Evolutionary conservation across 2,113 vertebrate genomes (phyloP).

Genomic region (Hydropotes inermis): DNA sequence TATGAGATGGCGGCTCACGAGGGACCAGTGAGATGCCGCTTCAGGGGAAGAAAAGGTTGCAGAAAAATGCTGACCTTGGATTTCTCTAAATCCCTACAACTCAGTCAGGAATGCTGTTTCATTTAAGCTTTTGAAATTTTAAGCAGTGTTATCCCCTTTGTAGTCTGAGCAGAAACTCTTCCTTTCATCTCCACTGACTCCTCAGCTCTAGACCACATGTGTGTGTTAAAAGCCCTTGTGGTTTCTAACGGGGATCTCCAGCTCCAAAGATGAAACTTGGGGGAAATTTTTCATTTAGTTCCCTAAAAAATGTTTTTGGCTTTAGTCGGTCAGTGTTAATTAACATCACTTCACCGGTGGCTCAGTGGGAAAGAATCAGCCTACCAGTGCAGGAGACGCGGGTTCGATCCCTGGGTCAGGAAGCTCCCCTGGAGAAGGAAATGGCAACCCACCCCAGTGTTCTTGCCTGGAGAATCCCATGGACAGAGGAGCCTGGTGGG

Average conservation of each 20-base stretch:
- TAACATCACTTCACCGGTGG: neutral
- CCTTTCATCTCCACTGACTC: neutral
- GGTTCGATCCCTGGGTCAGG: neutral
- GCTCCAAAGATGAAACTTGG: neutral
- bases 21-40: neutral
- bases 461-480: neutral
- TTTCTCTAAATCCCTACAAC: neutral
- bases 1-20: neutral
- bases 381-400: neutral
- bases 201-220: neutral
- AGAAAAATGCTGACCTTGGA: neutral
- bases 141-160: neutral
- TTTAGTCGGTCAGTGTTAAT: neutral
- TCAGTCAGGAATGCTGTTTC: neutral
- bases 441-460: neutral
- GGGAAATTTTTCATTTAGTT: neutral
- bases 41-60: rapidly evolving
- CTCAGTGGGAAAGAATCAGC: neutral
- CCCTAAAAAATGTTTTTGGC: neutral
- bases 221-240: neutral
- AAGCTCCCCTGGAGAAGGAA: neutral
- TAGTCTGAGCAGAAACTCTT: neutral
- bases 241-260: neutral
- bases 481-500: neutral
- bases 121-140: slow-evolving; percentile 14